Conservation (phyloP, 2,113 vertebrate genomes). For the Mesocricetus auratus region DNA sequence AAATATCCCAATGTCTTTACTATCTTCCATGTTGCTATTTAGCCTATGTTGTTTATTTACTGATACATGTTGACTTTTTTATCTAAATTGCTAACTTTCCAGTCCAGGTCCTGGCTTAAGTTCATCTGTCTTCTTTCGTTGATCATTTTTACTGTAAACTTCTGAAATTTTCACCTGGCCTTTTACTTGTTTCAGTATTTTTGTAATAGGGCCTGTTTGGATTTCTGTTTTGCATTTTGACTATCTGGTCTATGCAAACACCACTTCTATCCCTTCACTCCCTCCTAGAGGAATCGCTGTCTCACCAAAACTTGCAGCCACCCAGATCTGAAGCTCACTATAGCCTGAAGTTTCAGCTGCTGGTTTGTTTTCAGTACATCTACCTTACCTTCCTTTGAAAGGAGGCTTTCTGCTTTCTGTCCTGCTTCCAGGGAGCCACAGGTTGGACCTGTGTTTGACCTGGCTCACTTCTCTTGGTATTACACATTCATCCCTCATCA, state of each 20-base stretch:
- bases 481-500: not conserved
- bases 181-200: not conserved
- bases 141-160: not conserved
- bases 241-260: not conserved
- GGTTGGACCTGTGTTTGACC: not conserved
- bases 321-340: not conserved
- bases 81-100: not conserved
- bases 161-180: not conserved
- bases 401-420: not conserved
- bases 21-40: not conserved
- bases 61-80: not conserved
- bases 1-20: not conserved
- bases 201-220: not conserved
- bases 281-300: not conserved
- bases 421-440: not conserved
- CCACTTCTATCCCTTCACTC: not conserved
- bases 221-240: not conserved
- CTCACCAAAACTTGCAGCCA: not conserved
- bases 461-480: not conserved
- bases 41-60: not conserved
- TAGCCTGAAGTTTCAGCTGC: not conserved
- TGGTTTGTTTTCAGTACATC: not conserved
- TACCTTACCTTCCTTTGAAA: not conserved
- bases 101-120: not conserved
- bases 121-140: not conserved